Conservation (phyloP, 2,888 invertebrate species). For the Halictus quadricinctus region DNA sequence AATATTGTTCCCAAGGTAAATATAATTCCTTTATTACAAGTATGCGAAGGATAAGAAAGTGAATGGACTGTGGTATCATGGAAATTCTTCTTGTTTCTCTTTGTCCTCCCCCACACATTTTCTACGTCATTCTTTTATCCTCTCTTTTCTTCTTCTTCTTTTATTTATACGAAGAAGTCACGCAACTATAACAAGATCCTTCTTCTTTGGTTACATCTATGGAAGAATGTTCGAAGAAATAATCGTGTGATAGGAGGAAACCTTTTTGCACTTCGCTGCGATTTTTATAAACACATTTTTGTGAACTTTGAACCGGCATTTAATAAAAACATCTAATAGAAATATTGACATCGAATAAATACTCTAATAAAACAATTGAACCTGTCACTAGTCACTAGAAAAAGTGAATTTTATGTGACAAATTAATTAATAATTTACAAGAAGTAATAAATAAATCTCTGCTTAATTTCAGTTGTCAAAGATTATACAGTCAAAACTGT, state of each 20-base stretch:
- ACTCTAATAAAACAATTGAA: background rate
- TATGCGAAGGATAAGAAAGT: constrained; percentile 1
- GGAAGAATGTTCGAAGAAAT: background rate
- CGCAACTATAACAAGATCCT: background rate
- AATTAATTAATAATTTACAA: background rate
- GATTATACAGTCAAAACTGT: no score
- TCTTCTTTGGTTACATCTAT: background rate
- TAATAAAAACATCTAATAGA: no score
- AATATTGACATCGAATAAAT: background rate
- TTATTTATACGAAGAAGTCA: background rate
- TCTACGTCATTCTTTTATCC: background rate
- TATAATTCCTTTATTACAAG: background rate
- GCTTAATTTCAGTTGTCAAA: no score
- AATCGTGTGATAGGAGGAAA: background rate
- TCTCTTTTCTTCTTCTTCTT: background rate
- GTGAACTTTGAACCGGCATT: background rate
- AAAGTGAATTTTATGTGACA: background rate
- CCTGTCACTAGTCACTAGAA: background rate
- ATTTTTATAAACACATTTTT: background rate
- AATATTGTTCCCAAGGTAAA: background rate
- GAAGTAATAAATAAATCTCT: no score
- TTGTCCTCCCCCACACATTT: background rate
- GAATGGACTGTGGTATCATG: background rate
- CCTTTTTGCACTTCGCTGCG: no score
- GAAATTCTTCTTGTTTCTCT: background rate